Evolutionary conservation across 2,888 invertebrate species (phyloP), one percentile per base, ranked within the genome.

Genomic region (Mellilla xanthometata): DNA sequence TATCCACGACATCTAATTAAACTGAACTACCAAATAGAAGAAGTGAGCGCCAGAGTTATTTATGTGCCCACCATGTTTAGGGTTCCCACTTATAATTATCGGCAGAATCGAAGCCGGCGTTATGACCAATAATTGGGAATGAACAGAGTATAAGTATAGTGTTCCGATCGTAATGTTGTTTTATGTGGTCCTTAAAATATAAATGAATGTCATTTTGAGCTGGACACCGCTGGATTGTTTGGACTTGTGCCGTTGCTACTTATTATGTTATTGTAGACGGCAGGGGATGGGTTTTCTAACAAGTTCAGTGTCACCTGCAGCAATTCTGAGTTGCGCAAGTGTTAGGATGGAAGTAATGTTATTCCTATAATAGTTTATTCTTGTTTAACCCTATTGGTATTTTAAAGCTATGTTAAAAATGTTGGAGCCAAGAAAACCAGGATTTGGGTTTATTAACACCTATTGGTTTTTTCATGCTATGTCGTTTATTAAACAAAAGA

Each of bases 41-140:
- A 61, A 58, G 44, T 56, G 56, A 60, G 12, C 62, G 60, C 58
- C 61, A 55, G 53, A 49, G 35, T 60, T 50, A 66, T 65, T 68
- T 62, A 66, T 54, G 62, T 31, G 46, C 47, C 47, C 51, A 54
- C 52, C 59, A 59, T 62, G 60, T 62, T 65, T 62, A 61, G 58
- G 48, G 48, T 29, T 68, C 41, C 52, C 59, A 62, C 65, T 73
- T 65, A 70, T 81, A 87, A 88, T 88, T 87, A 88, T 85, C 80
- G 78, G 48, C 65, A 62, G 72, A 72, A 85, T 86, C 83, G 79
- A 81, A 79, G 76, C 72, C 53, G 56, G 69, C 64, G 81, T 87
- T 87, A 88, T 76, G 75, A 71, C 75, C 81, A 72, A 74, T 89
- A 87, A 89, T 89, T 87, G 85, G 80, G 76, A 80, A 67, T 48